Base-by-base conservation (phyloP, 2,113 vertebrate genomes). In the Furnarius figulus region DNA sequence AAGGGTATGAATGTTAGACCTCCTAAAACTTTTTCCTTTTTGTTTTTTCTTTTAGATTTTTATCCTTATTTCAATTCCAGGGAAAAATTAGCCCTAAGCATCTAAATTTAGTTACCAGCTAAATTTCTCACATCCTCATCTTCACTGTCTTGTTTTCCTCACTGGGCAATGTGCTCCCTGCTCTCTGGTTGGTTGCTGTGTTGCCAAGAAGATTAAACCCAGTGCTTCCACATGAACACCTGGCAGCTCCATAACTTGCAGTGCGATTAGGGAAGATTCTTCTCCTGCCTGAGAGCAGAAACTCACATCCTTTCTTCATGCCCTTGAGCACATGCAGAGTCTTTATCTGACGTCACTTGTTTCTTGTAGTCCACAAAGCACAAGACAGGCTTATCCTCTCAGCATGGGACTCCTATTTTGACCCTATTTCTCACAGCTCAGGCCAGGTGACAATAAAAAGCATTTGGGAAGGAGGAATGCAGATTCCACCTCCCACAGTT, bases 1-100 rank as follows among this genome's bases (percentile, higher is more conserved):
- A 70, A 86, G n/a, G n/a, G 50, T 0, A 3, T 39, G 40, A 61
- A 52, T 1, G 0, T 1, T 35, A 5, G 39, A 55, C 16, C 5
- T 56, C 25, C 28, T 50, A 70, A 67, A 86, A 58, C 16, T 4
- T 40, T 12, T 31, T 71, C n/a, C 6, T 70, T 49, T 71, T 37
- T 7, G 65, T 53, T 21, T 46, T 67, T 84, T 35, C 23, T 42
- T 71, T 22, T 44, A 7, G 4, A 59, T 37, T 89, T 52, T 47
- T 37, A 7, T 71, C 1, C 8, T 67, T 28, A 44, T 37, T 78
- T 28, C 17, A 10, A 10, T 56, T 87, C 13, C 5, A n/a, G 33
- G 22, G 12, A 4, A 31, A 82, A 91, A 58, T 6, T 75, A 89
- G 13, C 62, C 22, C 53, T 49, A 85, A 31, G 5, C 59, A 1